Conservation (phyloP, 23 tunicate genomes). For the Styela plicata region DNA sequence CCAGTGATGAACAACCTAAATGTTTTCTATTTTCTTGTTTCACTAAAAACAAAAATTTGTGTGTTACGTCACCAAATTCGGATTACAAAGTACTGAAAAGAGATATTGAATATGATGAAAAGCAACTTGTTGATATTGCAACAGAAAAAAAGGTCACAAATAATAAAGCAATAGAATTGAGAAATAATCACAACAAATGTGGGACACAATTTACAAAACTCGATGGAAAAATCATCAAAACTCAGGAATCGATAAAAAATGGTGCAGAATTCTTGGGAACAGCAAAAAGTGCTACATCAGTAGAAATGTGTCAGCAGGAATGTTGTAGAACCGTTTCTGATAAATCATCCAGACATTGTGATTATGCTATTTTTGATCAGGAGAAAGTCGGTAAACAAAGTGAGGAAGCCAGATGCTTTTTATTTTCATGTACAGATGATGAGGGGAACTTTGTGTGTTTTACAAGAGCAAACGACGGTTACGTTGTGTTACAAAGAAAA, state of each 20-base stretch:
- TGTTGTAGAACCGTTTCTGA: slow-evolving; percentile 2
- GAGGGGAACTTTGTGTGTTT: slow-evolving; percentile 39
- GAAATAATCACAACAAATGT: background rate
- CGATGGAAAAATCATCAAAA: slow-evolving; percentile 35
- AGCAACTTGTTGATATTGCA: background rate
- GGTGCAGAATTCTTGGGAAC: slow-evolving; percentile 56
- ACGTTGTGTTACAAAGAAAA: slow-evolving; percentile 26
- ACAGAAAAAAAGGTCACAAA: background rate
- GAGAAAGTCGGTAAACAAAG: background rate
- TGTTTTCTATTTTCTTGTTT: slow-evolving; percentile 67
- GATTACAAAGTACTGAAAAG: slow-evolving; percentile 36
- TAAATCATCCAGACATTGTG: slow-evolving; percentile 1
- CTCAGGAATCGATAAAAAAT: slow-evolving; percentile 59
- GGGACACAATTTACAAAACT: background rate
- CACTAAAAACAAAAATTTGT: slow-evolving; percentile 19
- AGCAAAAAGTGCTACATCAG: background rate
- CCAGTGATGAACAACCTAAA: slow-evolving; percentile 28
- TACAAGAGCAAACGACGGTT: slow-evolving; percentile 35
- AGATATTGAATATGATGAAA: slow-evolving; percentile 2
- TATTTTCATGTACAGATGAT: slow-evolving; percentile 47
- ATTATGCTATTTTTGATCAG: slow-evolving; percentile 47
- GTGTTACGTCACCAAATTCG: slow-evolving; percentile 37
- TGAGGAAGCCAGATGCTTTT: slow-evolving; percentile 44
- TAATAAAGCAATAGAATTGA: slow-evolving; percentile 20
- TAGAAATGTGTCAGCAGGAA: background rate